A percentile compares a stretch with the other conserved stretches of the same genome.
Evolutionary conservation across 2,888 invertebrate species (phyloP).

Genomic region (Brachyptera putata): DNA sequence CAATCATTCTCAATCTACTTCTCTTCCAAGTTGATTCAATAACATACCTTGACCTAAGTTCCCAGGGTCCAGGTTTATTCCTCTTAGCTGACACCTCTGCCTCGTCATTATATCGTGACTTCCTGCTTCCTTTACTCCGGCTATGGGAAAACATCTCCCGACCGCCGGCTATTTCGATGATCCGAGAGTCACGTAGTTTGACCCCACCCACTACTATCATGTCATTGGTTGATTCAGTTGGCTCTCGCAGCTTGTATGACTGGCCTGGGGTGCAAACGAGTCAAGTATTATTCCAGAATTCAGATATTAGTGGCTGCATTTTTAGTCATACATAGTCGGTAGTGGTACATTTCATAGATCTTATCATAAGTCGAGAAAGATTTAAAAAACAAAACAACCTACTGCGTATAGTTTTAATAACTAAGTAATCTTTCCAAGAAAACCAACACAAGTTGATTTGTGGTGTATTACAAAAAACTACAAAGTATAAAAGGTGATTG

Average conservation of each 20-base stretch:
- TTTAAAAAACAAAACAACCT: no score
- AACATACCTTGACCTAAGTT: constrained; percentile 23
- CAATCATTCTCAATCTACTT: no score
- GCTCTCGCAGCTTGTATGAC: constrained; percentile 15
- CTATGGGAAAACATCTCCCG: constrained; percentile 80
- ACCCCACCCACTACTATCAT: constrained; percentile 28
- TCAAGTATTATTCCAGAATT: no score
- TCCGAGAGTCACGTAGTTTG: constrained; percentile 64
- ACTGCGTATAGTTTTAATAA: no score
- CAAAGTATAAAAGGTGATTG: background rate
- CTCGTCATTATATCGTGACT: constrained; percentile 56
- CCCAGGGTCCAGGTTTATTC: constrained; percentile 40
- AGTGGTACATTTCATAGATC: background rate
- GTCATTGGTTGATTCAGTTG: constrained; percentile 10
- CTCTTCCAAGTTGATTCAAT: background rate
- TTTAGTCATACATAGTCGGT: background rate
- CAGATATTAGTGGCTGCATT: no score
- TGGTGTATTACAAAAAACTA: no score
- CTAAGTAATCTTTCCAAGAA: no score
- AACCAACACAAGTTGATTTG: no score
- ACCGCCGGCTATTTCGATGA: constrained; percentile 75
- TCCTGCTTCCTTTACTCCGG: constrained; percentile 70
- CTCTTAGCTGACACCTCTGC: constrained; percentile 45
- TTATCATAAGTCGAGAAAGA: no score
- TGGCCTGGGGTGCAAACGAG: no score